Evolutionary conservation across 2,888 invertebrate species (phyloP).

Genomic region (Scaptodrosophila latifasciaeformis): DNA sequence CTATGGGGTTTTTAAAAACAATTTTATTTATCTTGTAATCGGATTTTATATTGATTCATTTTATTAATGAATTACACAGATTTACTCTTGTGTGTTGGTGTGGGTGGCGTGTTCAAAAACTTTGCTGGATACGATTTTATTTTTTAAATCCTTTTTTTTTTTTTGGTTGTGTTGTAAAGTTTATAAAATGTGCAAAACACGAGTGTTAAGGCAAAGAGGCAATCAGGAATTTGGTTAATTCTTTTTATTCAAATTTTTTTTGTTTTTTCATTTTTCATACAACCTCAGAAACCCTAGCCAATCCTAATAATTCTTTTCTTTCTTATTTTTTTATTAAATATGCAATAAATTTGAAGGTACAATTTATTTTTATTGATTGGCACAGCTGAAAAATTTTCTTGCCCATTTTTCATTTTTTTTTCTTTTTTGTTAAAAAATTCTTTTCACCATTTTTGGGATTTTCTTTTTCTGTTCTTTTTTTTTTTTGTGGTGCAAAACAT

Average conservation of each 20-base stretch:
- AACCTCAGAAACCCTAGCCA: no score
- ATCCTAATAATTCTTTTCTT: conserved; percentile 25
- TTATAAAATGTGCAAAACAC: conserved; percentile 64
- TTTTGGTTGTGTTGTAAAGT: conserved; percentile 55
- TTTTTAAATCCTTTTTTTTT: conserved; percentile 4
- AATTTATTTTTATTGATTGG: conserved; percentile 23
- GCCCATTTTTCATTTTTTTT: background rate
- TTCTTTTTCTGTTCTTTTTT: conserved; percentile 1
- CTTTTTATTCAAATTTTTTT: conserved; percentile 9
- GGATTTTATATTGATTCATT: no score
- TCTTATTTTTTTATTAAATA: conserved; percentile 9
- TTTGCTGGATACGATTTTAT: conserved; percentile 36
- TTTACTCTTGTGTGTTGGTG: no score
- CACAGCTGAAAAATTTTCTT: conserved; percentile 35
- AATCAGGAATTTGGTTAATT: conserved; percentile 8
- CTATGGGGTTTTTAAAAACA: no score
- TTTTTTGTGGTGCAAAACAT: conserved; percentile 40
- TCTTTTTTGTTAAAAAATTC: background rate
- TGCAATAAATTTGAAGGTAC: background rate
- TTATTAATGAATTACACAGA: no score
- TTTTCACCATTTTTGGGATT: background rate
- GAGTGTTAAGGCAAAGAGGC: conserved; percentile 7
- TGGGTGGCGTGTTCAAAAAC: no score
- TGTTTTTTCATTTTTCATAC: no score
- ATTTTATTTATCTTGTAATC: no score